phyloP scores from a whole-genome alignment of 1,140 invertebrate genomes.

The Trichonephila inaurata region DNA sequence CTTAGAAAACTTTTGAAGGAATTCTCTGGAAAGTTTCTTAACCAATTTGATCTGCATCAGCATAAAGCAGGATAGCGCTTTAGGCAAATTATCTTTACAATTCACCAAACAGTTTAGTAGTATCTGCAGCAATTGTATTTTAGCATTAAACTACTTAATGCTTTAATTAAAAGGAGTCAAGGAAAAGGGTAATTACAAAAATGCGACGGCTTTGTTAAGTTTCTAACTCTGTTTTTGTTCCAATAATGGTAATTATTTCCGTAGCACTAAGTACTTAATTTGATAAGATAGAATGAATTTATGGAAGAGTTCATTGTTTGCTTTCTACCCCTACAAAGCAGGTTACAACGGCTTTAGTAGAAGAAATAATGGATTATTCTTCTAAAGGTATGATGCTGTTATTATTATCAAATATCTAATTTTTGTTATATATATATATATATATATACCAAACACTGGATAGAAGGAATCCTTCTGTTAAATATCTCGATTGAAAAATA shows the following conservation, averaged over 20 bases:
- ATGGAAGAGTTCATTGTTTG: not conserved
- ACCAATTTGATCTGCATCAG: not conserved
- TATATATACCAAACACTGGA: not conserved
- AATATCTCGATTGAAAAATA: no score
- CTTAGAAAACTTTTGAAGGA: no score
- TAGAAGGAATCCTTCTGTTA: no score
- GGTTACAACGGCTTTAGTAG: not conserved
- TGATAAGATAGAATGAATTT: not conserved
- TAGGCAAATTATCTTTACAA: not conserved
- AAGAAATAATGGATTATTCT: not conserved
- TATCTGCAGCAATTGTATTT: not conserved
- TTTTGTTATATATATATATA: not conserved
- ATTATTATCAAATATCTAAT: not conserved
- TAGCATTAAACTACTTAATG: not conserved
- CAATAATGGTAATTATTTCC: slow-evolving; percentile 8
- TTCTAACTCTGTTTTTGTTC: not conserved
- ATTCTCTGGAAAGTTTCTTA: no score
- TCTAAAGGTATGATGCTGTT: not conserved
- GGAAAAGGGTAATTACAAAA: slow-evolving; percentile 9
- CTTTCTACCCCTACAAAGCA: not conserved
- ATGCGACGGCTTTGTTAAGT: not conserved
- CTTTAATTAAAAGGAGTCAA: not conserved
- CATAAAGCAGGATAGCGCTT: not conserved
- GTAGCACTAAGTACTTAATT: slow-evolving; percentile 33
- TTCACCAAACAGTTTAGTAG: not conserved